Evolutionary conservation across 2,888 invertebrate species (phyloP).

Genomic region (Prosapia bicincta): DNA sequence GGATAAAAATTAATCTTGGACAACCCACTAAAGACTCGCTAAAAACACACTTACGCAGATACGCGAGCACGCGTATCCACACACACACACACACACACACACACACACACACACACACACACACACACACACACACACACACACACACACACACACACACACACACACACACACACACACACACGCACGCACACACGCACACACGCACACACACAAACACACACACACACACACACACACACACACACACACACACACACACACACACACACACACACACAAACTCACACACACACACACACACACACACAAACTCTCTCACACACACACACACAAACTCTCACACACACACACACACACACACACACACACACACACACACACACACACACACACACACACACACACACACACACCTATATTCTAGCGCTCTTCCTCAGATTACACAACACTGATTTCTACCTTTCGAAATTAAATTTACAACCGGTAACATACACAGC

Average conservation of each 20-base stretch:
- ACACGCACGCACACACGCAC: background rate
- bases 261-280: constrained; percentile 5
- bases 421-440: too few species aligned
- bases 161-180: background rate
- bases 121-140: constrained; percentile 8
- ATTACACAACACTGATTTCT: too few species aligned
- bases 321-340: background rate
- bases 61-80: background rate
- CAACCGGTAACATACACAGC: too few species aligned
- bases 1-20: too few species aligned
- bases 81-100: constrained; percentile 5
- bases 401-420: too few species aligned
- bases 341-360: background rate
- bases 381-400: too few species aligned
- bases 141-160: constrained; percentile 2
- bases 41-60: too few species aligned
- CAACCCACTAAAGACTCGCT: too few species aligned
- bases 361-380: background rate
- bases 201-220: background rate
- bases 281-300: background rate
- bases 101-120: constrained; percentile 4
- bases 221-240: too few species aligned
- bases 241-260: background rate
- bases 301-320: background rate
- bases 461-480: too few species aligned